These are phyloP conservation scores for Eretmochelys imbricata DNA, from an alignment of 2,113 vertebrate genomes.

Conservation along the genomic window DNA sequence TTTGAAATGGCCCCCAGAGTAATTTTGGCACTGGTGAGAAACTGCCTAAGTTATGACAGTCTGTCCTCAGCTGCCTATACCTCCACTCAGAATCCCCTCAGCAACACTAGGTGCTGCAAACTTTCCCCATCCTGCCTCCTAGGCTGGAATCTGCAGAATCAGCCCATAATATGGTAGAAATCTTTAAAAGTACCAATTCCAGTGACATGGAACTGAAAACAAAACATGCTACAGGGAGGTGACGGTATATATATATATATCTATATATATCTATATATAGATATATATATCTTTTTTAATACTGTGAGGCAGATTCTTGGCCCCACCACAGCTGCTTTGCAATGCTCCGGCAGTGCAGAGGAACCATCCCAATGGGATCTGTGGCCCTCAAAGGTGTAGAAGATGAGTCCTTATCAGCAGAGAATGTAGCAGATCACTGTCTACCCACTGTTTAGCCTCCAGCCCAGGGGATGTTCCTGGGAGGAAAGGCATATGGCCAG, in stretches of 20 bases:
- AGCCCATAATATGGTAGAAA: background rate
- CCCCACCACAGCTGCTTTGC: background rate
- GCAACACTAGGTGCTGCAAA: background rate
- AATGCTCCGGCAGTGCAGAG: background rate
- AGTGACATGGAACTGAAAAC: conserved; percentile 33
- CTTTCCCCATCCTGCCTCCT: background rate
- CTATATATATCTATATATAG: no score
- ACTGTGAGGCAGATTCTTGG: conserved; percentile 12
- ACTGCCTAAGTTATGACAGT: background rate
- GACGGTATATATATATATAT: no score
- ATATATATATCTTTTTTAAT: no score
- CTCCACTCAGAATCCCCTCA: background rate
- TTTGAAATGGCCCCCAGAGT: background rate
- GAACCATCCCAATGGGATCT: background rate
- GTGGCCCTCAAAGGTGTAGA: no score
- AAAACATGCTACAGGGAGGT: background rate
- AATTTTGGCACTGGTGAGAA: background rate
- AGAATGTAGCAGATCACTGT: background rate
- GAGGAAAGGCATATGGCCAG: rapidly evolving
- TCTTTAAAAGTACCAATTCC: background rate
- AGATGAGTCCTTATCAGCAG: background rate
- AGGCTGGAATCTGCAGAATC: background rate
- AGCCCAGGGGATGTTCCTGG: background rate
- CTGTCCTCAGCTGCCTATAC: conserved; percentile 43
- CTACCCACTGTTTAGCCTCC: background rate